These are phyloP conservation scores for Gymnogyps californianus DNA, from an alignment of 2,113 vertebrate genomes.

Conservation along the genomic window DNA sequence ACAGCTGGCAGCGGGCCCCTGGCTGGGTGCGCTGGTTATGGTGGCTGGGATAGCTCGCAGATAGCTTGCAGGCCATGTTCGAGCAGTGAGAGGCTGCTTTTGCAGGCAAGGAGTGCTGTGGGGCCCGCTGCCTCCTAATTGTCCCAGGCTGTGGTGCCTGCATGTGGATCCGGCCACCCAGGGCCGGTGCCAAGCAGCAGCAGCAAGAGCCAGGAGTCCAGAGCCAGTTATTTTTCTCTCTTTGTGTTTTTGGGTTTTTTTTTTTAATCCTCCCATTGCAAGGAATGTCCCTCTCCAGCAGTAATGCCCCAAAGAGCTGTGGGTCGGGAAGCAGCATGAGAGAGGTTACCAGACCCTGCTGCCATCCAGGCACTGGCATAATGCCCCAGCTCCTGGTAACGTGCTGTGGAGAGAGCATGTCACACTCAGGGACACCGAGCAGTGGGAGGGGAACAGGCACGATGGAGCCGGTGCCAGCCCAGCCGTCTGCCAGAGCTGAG, in stretches of 20 bases:
- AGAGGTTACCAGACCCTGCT: background rate
- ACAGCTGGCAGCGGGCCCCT: background rate
- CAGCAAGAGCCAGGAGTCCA: background rate
- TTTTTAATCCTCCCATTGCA: background rate
- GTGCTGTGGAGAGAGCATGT: background rate
- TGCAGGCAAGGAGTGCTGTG: background rate
- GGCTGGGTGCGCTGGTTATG: background rate
- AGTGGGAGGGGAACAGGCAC: fast-evolving
- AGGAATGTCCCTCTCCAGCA: background rate
- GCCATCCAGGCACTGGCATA: background rate
- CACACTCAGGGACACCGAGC: background rate
- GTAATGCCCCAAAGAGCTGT: background rate
- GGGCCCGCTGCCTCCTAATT: background rate
- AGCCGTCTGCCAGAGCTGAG: background rate
- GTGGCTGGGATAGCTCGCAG: background rate
- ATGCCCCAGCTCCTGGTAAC: background rate
- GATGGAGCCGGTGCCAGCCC: background rate
- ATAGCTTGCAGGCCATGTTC: background rate
- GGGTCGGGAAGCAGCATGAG: background rate
- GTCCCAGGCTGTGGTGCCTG: background rate
- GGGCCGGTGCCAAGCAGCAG: background rate
- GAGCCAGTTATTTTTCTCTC: background rate
- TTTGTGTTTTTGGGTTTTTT: background rate
- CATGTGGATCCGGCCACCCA: background rate
- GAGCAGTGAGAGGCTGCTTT: background rate